phyloP scores from a whole-genome alignment of 1,140 invertebrate species.

The Drosophila ironensis region DNA sequence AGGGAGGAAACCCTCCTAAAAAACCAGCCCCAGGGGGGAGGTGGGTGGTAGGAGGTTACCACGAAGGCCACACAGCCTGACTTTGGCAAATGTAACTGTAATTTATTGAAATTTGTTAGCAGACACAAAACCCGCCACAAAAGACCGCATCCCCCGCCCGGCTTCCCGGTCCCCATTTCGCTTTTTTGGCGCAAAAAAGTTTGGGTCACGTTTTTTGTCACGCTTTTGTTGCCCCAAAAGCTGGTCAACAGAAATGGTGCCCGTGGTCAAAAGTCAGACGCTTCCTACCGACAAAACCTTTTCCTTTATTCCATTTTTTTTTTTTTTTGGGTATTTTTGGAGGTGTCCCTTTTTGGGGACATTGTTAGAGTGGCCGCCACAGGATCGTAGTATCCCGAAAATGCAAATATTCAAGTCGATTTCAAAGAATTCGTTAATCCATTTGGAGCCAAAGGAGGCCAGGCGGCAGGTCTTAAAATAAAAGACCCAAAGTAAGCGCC shows the following conservation, averaged over 20 bases:
- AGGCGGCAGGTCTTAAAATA: too few relatives aligned
- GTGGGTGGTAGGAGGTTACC: too few relatives aligned
- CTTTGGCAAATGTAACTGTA: slow-evolving; percentile 77
- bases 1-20: not conserved
- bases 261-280: slow-evolving; percentile 61
- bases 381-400: too few relatives aligned
- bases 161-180: not conserved
- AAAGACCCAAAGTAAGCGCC: too few relatives aligned
- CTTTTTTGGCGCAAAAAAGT: slow-evolving; percentile 44
- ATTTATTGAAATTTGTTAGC: slow-evolving; percentile 79
- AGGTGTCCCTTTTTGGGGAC: not conserved
- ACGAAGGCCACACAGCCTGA: slow-evolving; percentile 39
- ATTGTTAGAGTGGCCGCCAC: not conserved
- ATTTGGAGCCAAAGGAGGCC: too few relatives aligned
- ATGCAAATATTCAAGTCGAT: too few relatives aligned
- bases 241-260: slow-evolving; percentile 57
- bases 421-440: too few relatives aligned
- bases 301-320: not conserved
- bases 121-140: slow-evolving; percentile 64
- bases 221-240: slow-evolving; percentile 46
- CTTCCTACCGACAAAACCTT: not conserved
- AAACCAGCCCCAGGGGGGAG: not conserved
- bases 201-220: slow-evolving; percentile 74
- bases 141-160: slow-evolving; percentile 28
- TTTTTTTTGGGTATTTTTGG: not conserved